Evolutionary conservation across 2,797 vertebrate genomes (phyloP).

Genomic region (Podargus strigoides): DNA sequence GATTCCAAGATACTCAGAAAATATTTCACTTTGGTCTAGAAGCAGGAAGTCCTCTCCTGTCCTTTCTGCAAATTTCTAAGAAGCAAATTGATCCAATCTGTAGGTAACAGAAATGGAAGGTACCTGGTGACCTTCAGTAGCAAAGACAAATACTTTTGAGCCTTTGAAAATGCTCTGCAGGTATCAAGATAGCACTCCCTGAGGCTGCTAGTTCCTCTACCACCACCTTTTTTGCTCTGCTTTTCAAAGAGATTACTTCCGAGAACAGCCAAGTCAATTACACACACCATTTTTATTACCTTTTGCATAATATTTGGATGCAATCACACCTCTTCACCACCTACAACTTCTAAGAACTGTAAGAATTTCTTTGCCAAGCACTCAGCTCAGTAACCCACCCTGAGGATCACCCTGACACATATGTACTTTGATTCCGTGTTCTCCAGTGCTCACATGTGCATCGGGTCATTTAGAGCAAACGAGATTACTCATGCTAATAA

Average conservation of each 20-base stretch:
- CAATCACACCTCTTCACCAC: background rate
- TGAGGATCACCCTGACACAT: fast-evolving
- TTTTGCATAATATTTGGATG: background rate
- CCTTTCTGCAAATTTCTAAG: background rate
- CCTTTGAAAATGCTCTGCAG: background rate
- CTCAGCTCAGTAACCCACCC: background rate
- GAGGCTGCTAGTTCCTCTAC: background rate
- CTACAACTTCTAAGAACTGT: background rate
- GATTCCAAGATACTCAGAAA: background rate
- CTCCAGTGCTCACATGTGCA: background rate
- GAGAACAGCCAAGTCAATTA: background rate
- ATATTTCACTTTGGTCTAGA: background rate
- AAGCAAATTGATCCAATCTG: background rate
- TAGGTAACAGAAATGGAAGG: background rate
- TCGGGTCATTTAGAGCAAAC: background rate
- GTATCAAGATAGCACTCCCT: fast-evolving
- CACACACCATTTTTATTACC: background rate
- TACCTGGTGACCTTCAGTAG: background rate
- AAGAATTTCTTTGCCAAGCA: background rate
- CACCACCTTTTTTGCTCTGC: background rate
- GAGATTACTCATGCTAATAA: conserved; percentile 4
- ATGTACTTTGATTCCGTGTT: background rate
- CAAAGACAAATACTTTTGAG: background rate
- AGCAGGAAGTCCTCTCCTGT: background rate
- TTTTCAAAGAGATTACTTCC: background rate